Conservation (phyloP, 2,113 vertebrate species). For the Gopherus flavomarginatus region DNA sequence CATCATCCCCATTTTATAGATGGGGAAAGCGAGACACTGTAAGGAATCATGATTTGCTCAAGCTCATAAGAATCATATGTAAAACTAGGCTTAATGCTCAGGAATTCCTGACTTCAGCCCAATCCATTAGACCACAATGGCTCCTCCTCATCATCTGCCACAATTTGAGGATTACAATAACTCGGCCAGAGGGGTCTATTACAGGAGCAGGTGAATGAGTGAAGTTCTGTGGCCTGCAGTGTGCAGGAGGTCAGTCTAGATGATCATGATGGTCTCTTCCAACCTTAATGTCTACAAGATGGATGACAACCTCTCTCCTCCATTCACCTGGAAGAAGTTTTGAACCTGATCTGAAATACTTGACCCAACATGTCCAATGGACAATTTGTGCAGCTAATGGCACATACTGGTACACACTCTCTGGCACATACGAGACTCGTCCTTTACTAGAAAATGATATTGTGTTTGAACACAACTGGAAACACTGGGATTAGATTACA, state of each 20-base stretch:
- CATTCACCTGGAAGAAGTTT: not conserved
- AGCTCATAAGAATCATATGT: not conserved
- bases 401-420: not conserved
- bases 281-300: not conserved
- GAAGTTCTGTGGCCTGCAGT: too few species aligned
- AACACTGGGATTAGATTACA: rapidly evolving
- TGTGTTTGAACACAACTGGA: not conserved
- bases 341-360: not conserved
- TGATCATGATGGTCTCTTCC: not conserved
- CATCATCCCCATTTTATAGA: not conserved
- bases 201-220: too few species aligned
- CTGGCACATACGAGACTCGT: not conserved
- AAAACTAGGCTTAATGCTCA: not conserved
- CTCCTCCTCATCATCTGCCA: not conserved
- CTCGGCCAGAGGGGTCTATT: too few species aligned
- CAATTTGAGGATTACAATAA: not conserved
- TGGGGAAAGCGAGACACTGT: not conserved
- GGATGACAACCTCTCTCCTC: not conserved
- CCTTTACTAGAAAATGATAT: rapidly evolving
- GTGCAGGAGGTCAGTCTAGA: not conserved
- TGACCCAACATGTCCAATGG: rapidly evolving
- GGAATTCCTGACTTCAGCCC: not conserved
- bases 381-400: not conserved
- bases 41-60: not conserved
- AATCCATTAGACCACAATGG: not conserved